These are phyloP conservation scores for Pristiophorus japonicus DNA, from an alignment of 2,113 vertebrate genomes.

Conservation along the genomic window DNA sequence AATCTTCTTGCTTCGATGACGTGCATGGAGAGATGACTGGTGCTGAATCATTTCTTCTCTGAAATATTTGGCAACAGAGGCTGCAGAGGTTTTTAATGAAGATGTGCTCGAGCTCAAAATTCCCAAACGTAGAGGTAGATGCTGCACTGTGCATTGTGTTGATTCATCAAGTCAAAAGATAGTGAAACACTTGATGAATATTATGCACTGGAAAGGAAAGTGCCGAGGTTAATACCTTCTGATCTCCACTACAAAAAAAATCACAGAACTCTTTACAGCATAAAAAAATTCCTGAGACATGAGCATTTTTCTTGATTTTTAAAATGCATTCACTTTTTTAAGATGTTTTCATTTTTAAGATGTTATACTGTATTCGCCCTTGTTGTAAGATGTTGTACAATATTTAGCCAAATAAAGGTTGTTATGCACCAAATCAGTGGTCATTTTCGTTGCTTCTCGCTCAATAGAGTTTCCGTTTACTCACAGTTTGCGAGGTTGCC, in stretches of 20 bases:
- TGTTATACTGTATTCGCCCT: not conserved
- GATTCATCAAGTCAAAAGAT: not conserved
- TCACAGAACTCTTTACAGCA: not conserved
- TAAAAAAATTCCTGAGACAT: not conserved
- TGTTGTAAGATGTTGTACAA: not conserved
- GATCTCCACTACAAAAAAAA: not conserved
- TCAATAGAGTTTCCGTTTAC: not conserved
- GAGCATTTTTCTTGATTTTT: not conserved
- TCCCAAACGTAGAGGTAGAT: not conserved
- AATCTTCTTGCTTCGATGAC: not conserved
- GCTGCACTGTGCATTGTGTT: not conserved
- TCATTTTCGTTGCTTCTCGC: not conserved
- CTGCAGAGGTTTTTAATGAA: not conserved
- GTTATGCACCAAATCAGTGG: not conserved
- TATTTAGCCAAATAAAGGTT: not conserved
- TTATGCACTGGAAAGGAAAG: not conserved
- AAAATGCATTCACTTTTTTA: not conserved
- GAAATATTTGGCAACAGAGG: not conserved
- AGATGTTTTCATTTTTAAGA: not conserved
- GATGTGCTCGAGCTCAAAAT: not conserved
- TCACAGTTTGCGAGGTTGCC: not conserved
- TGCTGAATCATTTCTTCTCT: not conserved
- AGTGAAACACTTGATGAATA: not conserved
- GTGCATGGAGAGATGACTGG: not conserved
- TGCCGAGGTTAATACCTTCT: not conserved